Base-by-base conservation (phyloP, 2,888 invertebrate genomes). In the Agriotes lineatus region DNA sequence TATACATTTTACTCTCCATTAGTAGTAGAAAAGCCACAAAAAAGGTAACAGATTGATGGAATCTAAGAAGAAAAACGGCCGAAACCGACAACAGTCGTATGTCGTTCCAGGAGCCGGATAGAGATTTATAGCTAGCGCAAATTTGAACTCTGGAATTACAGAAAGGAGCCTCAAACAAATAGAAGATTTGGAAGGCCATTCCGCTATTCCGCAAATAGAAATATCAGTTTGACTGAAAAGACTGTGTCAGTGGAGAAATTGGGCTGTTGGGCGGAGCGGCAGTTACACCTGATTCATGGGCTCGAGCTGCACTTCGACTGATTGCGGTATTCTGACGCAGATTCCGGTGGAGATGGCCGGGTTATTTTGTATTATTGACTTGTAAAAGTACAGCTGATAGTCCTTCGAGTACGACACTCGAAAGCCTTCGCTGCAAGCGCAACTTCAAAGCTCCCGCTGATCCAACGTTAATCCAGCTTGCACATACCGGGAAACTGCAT, bases 81-180 rank as follows among this genome's bases (percentile, higher is more conserved):
- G 60, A 61, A 22, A 56, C 37, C 57, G 56, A 62, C 69, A 71
- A 69, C 68, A 64, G 69, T 67, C 67, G 69, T 70, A 68, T 74
- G 67, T 70, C 72, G 69, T 69, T 72, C 69, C 67, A 63, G 67
- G 65, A 65, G 74, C 77, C 75, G 78, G 77, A 79, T 79, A 78
- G 77, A 79, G 81, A 80, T 81, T 80, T 80, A 81, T 80, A 75
- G 76, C 75, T 72, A 72, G 76, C 78, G 77, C 76, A 79, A 80
- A 80, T 80, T 79, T 79, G 80, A 81, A 80, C 80, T 75, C 77
- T 77, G 77, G 78, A 80, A 81, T 80, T 80, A 80, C 79, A 67
- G 75, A 70, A 78, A 76, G 72, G 75, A 79, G 78, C 74, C 78
- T 77, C 79, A 76, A 78, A 78, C 79, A 80, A 79, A 80, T 80